Conservation (phyloP, 1,140 invertebrate genomes). For the Drosophila eugracilis region DNA sequence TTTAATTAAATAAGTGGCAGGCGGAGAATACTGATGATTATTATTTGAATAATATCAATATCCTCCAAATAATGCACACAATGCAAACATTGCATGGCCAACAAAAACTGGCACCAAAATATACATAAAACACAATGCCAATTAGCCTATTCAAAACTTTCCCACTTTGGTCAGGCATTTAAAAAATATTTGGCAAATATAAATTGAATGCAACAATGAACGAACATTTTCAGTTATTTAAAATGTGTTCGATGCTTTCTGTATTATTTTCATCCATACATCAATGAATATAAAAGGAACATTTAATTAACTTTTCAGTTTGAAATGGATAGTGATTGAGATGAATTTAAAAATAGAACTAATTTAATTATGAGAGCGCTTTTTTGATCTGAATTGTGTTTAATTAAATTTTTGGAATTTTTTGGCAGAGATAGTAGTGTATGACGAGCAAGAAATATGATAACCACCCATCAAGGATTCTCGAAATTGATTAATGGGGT, state of each 20-base stretch:
- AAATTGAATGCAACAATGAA: background rate
- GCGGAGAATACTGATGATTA: background rate
- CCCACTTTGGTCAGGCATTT: background rate
- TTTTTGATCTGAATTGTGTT: background rate
- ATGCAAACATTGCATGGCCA: constrained; percentile 10
- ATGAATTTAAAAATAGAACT: background rate
- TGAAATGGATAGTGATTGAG: background rate
- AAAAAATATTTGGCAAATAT: background rate
- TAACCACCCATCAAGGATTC: constrained; percentile 23
- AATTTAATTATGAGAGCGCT: constrained; percentile 18
- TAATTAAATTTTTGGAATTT: constrained; percentile 5
- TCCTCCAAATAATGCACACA: constrained; percentile 26
- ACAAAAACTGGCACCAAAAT: constrained; percentile 7
- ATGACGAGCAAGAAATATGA: constrained; percentile 16
- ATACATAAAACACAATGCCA: constrained; percentile 15
- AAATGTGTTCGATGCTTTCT: constrained; percentile 6
- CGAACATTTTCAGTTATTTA: constrained; percentile 1
- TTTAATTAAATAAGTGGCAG: constrained; percentile 27
- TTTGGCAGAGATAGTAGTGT: background rate
- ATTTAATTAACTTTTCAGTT: constrained; percentile 47
- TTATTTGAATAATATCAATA: background rate
- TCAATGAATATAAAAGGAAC: constrained; percentile 16
- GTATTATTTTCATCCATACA: constrained; percentile 2
- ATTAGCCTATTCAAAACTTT: constrained; percentile 40
- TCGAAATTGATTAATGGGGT: constrained; percentile 37